Evolutionary conservation across 2,888 invertebrate species (phyloP), one percentile per base, ranked within the genome.

Genomic region (Blomia tropicalis): DNA sequence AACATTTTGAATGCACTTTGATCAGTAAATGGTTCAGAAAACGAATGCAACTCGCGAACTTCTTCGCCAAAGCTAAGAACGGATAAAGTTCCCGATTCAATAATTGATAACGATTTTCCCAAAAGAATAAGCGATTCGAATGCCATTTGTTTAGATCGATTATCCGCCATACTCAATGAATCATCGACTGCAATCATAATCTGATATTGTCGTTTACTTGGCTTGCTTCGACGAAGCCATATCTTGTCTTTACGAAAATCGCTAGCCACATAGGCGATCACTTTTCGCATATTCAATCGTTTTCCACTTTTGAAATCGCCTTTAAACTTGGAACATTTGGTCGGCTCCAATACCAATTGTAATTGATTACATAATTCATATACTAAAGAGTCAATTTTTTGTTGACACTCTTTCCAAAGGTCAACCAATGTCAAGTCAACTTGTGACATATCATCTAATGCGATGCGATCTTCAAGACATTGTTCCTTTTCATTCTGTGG

Each of bases 191-290:
- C 96, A 51, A 99, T 79, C 23, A 92, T 83, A 58, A 96, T 89
- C 74, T 93, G 93, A 75, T 98, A 98, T 69, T 96, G 87, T 56
- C 98, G 79, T 71, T 91, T 89, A 1, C 89, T 90, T 0, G 93
- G 92, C 73, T 91, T 91, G 0, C 91, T 95, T 61, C 98, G 79
- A 17, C 96, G 79, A 70, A 99, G 73, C 98, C 98, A 99, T 71
- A 99, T 99, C 74, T 95, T 93, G 73, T 99, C 96, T 74, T 98
- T 98, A 51, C 96, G 81, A 77, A 95, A 99, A 74, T 96, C 88
- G 65, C 95, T 95, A 22, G 99, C 99, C 68, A 99, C 92, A 77
- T 98, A 99, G 0, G 96, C 90, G 71, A 98, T 66, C 66, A 74
- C 76, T 71, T 87, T 89, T 53, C 95, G 82, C 96, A 99, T 98